Percentiles rank a stretch among this genome's conserved stretches.
These are phyloP conservation scores for Epizoanthus rinbou DNA, from an alignment of 92 coral and sea anemone genomes.

Conservation along the genomic window DNA sequence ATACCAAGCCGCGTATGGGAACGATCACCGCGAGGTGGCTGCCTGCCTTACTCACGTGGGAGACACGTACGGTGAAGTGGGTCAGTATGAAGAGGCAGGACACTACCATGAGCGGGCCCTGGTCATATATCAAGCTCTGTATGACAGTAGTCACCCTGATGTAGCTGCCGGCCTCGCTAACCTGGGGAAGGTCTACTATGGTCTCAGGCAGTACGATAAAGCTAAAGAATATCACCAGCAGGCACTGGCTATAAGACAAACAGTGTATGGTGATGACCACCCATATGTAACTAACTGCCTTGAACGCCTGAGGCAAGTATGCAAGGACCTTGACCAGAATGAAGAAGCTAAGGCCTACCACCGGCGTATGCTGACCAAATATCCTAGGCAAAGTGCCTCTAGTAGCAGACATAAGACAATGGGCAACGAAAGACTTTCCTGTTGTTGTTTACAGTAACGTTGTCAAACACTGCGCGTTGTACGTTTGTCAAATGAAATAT, in stretches of 20 bases:
- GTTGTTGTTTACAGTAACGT: no score
- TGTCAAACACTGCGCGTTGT: no score
- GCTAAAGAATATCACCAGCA: conserved; percentile 15
- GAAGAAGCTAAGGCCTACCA: background rate
- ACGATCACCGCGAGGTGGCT: conserved; percentile 6
- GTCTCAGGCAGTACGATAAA: background rate
- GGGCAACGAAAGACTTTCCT: no score
- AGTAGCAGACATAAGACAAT: no score
- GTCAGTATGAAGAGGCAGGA: background rate
- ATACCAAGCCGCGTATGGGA: background rate
- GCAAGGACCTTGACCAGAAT: background rate
- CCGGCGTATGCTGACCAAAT: background rate
- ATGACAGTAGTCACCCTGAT: background rate
- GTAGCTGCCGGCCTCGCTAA: background rate
- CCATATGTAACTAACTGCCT: background rate
- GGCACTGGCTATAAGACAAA: background rate
- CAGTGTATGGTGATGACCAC: background rate
- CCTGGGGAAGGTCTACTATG: background rate
- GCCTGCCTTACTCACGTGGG: conserved; percentile 1
- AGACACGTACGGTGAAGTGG: background rate
- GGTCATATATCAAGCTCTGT: background rate
- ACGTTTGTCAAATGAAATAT: no score
- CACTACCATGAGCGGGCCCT: conserved; percentile 4
- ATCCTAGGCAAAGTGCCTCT: background rate
- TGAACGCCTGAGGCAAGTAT: background rate